Base-by-base conservation (phyloP, 35 echinoderm and acorn worm genomes). In the Strongylocentrotus purpuratus region DNA sequence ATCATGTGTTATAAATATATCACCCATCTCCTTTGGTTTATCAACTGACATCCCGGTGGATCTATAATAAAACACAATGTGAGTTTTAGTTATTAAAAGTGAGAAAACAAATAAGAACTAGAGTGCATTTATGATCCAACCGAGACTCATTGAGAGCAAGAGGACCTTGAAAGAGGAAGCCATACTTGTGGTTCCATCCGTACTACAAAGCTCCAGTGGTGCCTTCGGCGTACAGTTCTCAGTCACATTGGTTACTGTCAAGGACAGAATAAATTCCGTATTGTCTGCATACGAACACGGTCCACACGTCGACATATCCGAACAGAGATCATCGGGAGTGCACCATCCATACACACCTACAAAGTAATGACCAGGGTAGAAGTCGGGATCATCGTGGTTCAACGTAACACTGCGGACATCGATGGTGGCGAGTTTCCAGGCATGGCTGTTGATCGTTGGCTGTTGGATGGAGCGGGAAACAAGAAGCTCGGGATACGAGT, bases 281-380 rank as follows among this genome's bases (percentile, higher is more conserved):
- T 97, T 97, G 20, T 96, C 46, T 1, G 95, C 96, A 46, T 97
- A 97, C 15, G 94, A 94, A 61, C 98, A 99, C 1, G 98, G 98
- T 17, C 98, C 98, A 86, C 98, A 99, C 28, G 97, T 95, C 2
- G 88, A 86, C 5, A 50, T 92, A 88, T 99, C 95, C 0, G 71
- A 18, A 87, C 98, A 99, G 32, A 95, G 55, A 0, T 97, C 91
- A 31, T 96, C 95, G 45, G 98, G 97, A 7, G 98, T 99, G 71
- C 98, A 99, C 98, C 98, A 99, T 1, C 98, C 98, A 46, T 97
- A 99, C 5, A 99, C 98, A 46, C 97, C 96, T 0, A 99, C 95
- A 47, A 96, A 99, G 70, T 97, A 95, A 55, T 99, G 98, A 20
- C 98, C 98, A 5, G 97, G 86, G 28, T 95, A 95, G 87, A 97